Evolutionary conservation across 2,113 vertebrate genomes (phyloP), one percentile per base, ranked within the genome.

Genomic region (Rhinichthys klamathensis): DNA sequence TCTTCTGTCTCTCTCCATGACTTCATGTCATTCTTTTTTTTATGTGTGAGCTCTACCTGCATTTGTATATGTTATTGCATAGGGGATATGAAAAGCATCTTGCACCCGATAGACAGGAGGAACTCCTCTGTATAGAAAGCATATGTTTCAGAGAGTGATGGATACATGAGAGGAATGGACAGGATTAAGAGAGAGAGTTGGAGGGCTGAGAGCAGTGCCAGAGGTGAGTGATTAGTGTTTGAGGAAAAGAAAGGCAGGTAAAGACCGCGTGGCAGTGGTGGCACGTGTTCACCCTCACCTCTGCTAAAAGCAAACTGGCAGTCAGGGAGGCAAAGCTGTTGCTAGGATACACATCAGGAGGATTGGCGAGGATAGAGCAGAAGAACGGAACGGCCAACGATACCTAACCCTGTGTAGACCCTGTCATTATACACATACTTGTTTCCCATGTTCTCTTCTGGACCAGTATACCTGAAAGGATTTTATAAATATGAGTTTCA

Each of bases 281-380:
- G 56, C 58, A 72, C 10, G 60, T 72, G 49, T 74, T 86, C 69
- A 46, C 70, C 67, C 49, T 86, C n/a, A 32, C 78, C 58, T 58
- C 38, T 18, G 72, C 69, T 70, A 41, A 82, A 65, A 82, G 85
- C 70, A 67, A 63, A 84, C 73, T 65, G 61, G 60, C 76, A 65
- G 76, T 35, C 69, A 70, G 76, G 70, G 85, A 83, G 86, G 85
- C 32, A 30, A 56, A 63, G n/a, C 85, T 89, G 92, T 92, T 90
- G 89, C 90, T 92, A 84, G 88, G 88, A 89, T 80, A 87, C 89
- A 21, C 82, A 86, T 78, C 51, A 84, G 83, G 74, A 75, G 77
- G 87, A 86, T 70, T 63, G 82, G 46, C 38, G 65, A 67, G 72
- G 83, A 84, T 72, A 32, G 61, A 86, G 77, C 54, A 72, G 72